Evolutionary conservation across 2,797 vertebrate genomes (phyloP).

Genomic region (Poeciliopsis paucimaculata): DNA sequence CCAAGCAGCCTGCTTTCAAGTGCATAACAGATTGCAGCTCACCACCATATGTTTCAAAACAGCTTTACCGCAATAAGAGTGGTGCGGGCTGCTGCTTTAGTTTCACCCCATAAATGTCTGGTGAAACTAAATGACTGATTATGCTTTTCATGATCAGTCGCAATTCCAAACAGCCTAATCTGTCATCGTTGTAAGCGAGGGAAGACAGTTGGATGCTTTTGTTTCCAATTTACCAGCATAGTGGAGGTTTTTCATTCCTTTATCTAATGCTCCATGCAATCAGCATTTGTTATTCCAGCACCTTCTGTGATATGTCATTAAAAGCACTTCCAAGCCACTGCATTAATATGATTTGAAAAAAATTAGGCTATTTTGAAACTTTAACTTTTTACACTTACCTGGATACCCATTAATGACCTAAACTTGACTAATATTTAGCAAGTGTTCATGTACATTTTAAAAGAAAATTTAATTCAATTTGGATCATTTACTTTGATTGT

Average conservation of each 20-base stretch:
- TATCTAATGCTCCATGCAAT: neutral
- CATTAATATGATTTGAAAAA: neutral
- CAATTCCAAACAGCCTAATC: neutral
- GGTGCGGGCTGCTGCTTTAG: neutral
- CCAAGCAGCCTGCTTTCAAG: neutral
- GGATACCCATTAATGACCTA: neutral
- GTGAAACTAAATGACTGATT: too few relatives aligned
- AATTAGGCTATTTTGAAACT: neutral
- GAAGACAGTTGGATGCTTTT: neutral
- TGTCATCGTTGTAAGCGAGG: neutral
- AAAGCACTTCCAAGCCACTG: neutral
- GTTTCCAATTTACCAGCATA: neutral
- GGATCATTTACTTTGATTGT: neutral
- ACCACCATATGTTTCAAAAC: neutral
- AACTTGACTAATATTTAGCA: neutral
- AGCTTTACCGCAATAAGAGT: neutral
- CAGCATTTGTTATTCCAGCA: neutral
- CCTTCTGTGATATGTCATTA: neutral
- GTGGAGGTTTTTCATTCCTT: neutral
- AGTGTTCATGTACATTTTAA: neutral
- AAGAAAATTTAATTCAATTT: neutral
- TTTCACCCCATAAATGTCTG: neutral
- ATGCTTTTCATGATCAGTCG: neutral
- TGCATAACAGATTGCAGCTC: neutral
- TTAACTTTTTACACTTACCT: neutral